Evolutionary conservation across 2,113 vertebrate species (phyloP).

Genomic region (Hippocampus barbouri): DNA sequence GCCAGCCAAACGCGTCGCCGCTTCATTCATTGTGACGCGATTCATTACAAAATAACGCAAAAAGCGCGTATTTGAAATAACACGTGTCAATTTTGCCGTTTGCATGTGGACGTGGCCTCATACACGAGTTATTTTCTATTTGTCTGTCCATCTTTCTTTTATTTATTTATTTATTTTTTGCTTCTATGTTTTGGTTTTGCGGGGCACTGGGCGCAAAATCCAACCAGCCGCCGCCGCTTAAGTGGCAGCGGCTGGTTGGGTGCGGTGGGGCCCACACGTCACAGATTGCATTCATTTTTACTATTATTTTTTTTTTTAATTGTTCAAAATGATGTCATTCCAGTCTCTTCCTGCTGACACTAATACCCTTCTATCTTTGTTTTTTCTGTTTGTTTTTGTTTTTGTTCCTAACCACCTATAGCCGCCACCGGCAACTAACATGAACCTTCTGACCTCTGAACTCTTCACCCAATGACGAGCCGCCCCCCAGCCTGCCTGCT

Average conservation of each 20-base stretch:
- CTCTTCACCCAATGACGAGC: slow-evolving; percentile 86
- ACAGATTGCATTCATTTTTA: slow-evolving; percentile 78
- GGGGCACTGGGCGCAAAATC: slow-evolving; percentile 60
- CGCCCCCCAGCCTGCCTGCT: slow-evolving; percentile 84
- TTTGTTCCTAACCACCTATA: slow-evolving; percentile 83
- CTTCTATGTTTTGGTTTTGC: slow-evolving; percentile 60
- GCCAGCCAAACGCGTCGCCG: not conserved
- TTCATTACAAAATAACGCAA: not conserved
- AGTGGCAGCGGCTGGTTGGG: slow-evolving; percentile 36
- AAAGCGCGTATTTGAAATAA: not conserved
- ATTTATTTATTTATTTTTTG: slow-evolving; percentile 33
- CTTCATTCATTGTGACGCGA: not conserved
- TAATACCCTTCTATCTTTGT: slow-evolving; percentile 84
- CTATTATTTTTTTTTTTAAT: slow-evolving; percentile 21
- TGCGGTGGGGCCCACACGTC: slow-evolving; percentile 24
- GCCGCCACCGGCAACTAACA: slow-evolving; percentile 87
- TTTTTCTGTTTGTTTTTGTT: slow-evolving; percentile 77
- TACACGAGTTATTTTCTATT: slow-evolving; percentile 64
- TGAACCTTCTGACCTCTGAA: slow-evolving; percentile 86
- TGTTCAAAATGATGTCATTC: slow-evolving; percentile 82
- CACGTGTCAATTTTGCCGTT: not conserved
- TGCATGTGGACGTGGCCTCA: slow-evolving; percentile 47
- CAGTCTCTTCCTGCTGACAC: slow-evolving; percentile 82
- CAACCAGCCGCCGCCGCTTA: slow-evolving; percentile 45
- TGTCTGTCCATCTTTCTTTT: slow-evolving; percentile 52